phyloP scores from a whole-genome alignment of 2,113 vertebrate genomes.

The Xiphophorus hellerii region DNA sequence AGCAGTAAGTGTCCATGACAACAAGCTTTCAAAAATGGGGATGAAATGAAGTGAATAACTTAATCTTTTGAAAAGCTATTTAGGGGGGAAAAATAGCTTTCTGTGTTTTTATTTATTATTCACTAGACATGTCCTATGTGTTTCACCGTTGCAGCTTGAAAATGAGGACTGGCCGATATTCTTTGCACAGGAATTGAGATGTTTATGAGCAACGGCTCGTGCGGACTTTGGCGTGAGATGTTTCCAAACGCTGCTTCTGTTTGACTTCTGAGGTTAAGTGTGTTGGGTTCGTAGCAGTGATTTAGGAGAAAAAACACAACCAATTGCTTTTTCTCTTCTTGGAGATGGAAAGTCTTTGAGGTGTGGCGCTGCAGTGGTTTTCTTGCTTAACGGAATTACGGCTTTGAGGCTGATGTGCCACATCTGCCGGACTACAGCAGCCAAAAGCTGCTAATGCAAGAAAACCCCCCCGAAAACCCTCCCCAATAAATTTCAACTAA shows the following conservation, averaged over 20 bases:
- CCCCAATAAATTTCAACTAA: no score
- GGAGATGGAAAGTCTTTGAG: not conserved
- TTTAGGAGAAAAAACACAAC: not conserved
- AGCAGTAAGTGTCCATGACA: slow-evolving; percentile 41
- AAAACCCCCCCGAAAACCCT: not conserved
- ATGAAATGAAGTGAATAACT: slow-evolving; percentile 56
- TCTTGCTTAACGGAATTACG: not conserved
- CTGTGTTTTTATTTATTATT: not conserved
- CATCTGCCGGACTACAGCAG: slow-evolving; percentile 40
- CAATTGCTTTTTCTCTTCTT: not conserved
- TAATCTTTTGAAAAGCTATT: slow-evolving; percentile 56
- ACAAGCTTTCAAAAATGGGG: slow-evolving; percentile 50
- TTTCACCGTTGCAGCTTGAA: not conserved
- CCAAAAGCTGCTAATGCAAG: slow-evolving; percentile 53
- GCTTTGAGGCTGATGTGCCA: slow-evolving; percentile 30
- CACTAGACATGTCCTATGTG: not conserved
- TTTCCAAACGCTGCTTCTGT: slow-evolving; percentile 16
- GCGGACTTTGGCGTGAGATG: slow-evolving; percentile 10
- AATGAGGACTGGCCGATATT: not conserved
- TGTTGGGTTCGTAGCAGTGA: not conserved
- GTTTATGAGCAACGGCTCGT: slow-evolving; percentile 24
- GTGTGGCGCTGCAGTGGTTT: not conserved
- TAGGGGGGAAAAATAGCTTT: slow-evolving; percentile 24
- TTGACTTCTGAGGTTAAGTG: not conserved
- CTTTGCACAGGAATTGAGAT: not conserved